Conservation (phyloP, 2,888 invertebrate genomes). For the Calephelis perditalis region DNA sequence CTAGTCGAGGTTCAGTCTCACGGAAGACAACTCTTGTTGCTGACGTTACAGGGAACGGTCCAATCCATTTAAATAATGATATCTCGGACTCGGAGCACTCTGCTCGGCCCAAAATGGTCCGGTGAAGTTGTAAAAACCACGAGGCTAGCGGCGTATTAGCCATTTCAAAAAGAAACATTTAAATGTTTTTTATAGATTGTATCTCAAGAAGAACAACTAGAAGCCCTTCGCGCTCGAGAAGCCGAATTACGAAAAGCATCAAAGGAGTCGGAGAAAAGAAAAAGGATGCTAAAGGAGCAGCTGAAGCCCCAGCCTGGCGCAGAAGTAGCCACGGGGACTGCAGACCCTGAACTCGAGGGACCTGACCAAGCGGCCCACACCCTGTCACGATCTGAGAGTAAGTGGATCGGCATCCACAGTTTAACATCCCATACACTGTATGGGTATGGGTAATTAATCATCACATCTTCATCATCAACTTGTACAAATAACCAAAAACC, state of each 20-base stretch:
- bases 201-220: slow-evolving; percentile 51
- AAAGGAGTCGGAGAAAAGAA: slow-evolving; percentile 77
- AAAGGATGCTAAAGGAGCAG: slow-evolving; percentile 65
- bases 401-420: slow-evolving; percentile 21
- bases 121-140: too few species aligned
- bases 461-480: too few species aligned
- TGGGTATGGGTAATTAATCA: too few species aligned
- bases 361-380: slow-evolving; percentile 73
- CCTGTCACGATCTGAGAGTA: slow-evolving; percentile 57
- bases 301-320: slow-evolving; percentile 60
- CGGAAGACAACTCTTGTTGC: too few species aligned
- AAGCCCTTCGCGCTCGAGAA: slow-evolving; percentile 72
- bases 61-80: too few species aligned
- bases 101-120: too few species aligned
- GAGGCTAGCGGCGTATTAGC: too few species aligned
- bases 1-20: too few species aligned
- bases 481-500: too few species aligned
- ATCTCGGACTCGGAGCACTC: too few species aligned
- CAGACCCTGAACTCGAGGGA: slow-evolving; percentile 68
- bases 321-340: slow-evolving; percentile 48
- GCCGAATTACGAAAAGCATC: slow-evolving; percentile 72
- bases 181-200: slow-evolving; percentile 42
- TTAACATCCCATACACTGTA: neutral
- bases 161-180: too few species aligned
- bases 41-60: too few species aligned